Evolutionary conservation across 2,888 invertebrate species (phyloP).

Genomic region (Rutpela maculata): DNA sequence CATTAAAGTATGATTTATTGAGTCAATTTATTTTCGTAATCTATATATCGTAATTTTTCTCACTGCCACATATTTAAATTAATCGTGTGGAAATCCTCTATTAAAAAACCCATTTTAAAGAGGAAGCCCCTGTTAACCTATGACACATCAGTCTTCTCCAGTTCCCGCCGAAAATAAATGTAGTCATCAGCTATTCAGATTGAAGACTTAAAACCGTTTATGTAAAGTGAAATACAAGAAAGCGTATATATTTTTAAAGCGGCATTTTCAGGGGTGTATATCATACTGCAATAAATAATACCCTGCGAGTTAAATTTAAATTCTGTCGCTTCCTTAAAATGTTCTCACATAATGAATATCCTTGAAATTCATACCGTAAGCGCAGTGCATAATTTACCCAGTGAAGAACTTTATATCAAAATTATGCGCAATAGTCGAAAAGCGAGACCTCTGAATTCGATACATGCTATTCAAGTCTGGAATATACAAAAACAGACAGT

Average conservation of each 20-base stretch:
- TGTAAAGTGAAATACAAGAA: slow-evolving; percentile 28
- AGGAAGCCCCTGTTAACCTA: slow-evolving; percentile 46
- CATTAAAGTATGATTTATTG: slow-evolving; percentile 29
- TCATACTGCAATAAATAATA: not conserved
- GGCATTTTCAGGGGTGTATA: not conserved
- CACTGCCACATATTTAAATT: slow-evolving; percentile 39
- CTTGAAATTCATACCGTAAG: not conserved
- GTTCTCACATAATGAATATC: not conserved
- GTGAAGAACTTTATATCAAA: slow-evolving; percentile 2
- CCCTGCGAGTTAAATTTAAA: slow-evolving; percentile 9
- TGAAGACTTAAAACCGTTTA: slow-evolving; percentile 46
- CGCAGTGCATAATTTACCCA: too few species aligned
- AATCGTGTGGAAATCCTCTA: slow-evolving; percentile 48
- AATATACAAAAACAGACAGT: too few species aligned
- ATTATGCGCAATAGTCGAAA: not conserved
- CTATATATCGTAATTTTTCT: slow-evolving; percentile 42
- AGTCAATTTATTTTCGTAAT: slow-evolving; percentile 28
- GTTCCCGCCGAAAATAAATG: slow-evolving; percentile 44
- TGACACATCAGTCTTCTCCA: slow-evolving; percentile 47
- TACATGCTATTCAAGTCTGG: too few species aligned
- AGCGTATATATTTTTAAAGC: slow-evolving; percentile 19
- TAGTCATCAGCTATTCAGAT: slow-evolving; percentile 48
- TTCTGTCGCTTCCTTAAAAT: slow-evolving; percentile 8
- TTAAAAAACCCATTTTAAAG: slow-evolving; percentile 38
- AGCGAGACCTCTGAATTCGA: too few species aligned